Percentiles rank a stretch among this genome's conserved stretches.
phyloP scores from a whole-genome alignment of 2,888 invertebrate genomes.

The Cosmopolites sordidus region DNA sequence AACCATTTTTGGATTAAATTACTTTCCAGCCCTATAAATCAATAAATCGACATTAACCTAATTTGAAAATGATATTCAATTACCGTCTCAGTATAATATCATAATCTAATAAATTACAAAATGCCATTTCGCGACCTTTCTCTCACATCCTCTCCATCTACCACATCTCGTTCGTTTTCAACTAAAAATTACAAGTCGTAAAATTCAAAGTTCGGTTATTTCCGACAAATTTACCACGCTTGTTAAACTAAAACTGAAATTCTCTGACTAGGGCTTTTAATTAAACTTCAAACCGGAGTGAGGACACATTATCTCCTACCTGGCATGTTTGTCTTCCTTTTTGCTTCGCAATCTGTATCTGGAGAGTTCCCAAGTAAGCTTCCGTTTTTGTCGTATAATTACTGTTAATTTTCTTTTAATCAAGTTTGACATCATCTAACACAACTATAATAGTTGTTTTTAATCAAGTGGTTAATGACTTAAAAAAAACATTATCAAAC shows the following conservation, averaged over 20 bases:
- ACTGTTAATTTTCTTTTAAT: too few relatives aligned
- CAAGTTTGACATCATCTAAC: too few relatives aligned
- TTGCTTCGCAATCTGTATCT: neutral
- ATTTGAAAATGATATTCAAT: neutral
- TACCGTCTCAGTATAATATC: neutral
- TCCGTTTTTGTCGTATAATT: too few relatives aligned
- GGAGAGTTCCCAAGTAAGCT: neutral
- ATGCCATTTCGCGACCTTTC: neutral
- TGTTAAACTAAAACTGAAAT: constrained; percentile 8
- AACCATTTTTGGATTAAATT: too few relatives aligned
- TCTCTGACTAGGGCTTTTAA: constrained; percentile 18
- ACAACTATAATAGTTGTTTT: too few relatives aligned
- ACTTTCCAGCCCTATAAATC: neutral
- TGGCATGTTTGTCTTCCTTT: constrained; percentile 12
- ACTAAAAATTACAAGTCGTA: constrained; percentile 1
- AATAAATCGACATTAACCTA: neutral
- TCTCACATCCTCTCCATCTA: neutral
- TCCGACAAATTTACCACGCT: constrained; percentile 11
- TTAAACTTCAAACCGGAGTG: constrained; percentile 18
- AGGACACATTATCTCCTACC: constrained; percentile 19
- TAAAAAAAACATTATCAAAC: too few relatives aligned
- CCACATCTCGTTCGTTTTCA: neutral
- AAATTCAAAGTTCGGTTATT: constrained; percentile 6
- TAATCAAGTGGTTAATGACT: too few relatives aligned
- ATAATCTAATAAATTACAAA: neutral